phyloP scores from a whole-genome alignment of 2,113 vertebrate species.

The Astur gentilis region DNA sequence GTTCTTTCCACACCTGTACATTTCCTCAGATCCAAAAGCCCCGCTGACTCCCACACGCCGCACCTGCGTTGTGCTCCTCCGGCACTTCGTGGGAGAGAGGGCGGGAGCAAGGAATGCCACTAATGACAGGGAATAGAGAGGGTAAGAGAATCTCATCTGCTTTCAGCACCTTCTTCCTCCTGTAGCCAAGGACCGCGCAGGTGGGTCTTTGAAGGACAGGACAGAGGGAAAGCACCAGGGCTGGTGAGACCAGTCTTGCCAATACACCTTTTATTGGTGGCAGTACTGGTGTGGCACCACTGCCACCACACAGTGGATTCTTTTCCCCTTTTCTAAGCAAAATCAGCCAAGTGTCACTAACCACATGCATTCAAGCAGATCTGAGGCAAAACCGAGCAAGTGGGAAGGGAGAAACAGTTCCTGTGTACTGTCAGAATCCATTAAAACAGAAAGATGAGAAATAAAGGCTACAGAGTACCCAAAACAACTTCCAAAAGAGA shows the following conservation, averaged over 20 bases:
- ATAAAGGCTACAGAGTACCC: background rate
- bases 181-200: background rate
- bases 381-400: background rate
- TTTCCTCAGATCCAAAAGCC: background rate
- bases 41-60: fast-evolving
- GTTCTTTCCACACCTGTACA: background rate
- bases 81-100: background rate
- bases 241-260: background rate
- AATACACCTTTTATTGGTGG: too few species aligned
- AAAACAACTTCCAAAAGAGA: background rate
- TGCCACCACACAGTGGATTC: background rate
- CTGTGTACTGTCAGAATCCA: background rate
- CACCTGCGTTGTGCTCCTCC: background rate
- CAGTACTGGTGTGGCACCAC: background rate
- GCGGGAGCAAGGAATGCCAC: background rate
- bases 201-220: background rate
- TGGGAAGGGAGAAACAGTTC: background rate
- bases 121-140: background rate
- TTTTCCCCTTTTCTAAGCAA: background rate
- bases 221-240: background rate
- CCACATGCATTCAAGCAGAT: background rate
- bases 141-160: too few species aligned
- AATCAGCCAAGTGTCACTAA: background rate
- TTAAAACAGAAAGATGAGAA: background rate
- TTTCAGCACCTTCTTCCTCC: background rate